Conservation (phyloP, 2,113 vertebrate genomes). For the Fregetta grallaria region DNA sequence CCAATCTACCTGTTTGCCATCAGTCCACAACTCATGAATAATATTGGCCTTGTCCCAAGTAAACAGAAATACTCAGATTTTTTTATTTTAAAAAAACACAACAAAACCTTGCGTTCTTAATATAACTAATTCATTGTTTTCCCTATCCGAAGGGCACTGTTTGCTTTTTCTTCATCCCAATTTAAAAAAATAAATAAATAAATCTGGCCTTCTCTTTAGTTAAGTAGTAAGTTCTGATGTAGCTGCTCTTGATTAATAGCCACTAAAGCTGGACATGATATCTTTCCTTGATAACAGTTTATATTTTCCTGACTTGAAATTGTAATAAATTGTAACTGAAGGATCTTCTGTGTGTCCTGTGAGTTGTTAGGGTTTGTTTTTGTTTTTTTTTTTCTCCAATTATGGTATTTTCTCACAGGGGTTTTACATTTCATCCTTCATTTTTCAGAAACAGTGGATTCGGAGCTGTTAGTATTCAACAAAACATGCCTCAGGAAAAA, state of each 20-base stretch:
- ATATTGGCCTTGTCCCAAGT: not conserved
- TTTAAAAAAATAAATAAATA: not conserved
- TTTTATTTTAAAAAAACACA: not conserved
- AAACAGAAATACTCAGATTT: not conserved
- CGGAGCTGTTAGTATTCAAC: not conserved
- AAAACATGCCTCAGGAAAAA: conserved; percentile 42
- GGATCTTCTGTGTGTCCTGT: not conserved
- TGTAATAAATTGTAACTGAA: not conserved
- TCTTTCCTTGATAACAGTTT: not conserved
- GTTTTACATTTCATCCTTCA: conserved; percentile 3
- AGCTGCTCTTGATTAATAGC: not conserved
- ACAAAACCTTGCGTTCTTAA: not conserved
- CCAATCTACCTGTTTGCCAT: not conserved
- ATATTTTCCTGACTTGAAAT: not conserved
- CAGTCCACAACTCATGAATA: not conserved
- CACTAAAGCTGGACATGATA: not conserved
- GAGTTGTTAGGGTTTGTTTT: not conserved
- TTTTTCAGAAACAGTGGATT: not conserved
- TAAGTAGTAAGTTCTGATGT: not conserved
- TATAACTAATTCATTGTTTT: not conserved
- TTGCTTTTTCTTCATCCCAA: not conserved
- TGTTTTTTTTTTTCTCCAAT: not conserved
- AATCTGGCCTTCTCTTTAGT: not conserved
- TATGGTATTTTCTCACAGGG: not conserved
- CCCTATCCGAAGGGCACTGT: not conserved